Base-by-base conservation (phyloP, 2,113 vertebrate species). In the Uria lomvia region DNA sequence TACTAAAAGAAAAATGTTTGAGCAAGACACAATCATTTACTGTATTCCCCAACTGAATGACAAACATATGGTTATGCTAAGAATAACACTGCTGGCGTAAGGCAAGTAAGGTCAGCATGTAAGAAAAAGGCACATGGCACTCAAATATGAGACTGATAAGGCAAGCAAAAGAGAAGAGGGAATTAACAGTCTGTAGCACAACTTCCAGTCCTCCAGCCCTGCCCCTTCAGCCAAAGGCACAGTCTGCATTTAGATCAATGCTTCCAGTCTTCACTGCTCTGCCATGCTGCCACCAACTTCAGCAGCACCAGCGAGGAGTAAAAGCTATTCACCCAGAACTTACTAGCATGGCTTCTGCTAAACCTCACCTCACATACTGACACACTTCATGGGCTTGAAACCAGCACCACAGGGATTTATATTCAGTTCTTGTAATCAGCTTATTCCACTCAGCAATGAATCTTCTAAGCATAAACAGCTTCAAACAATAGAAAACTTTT, bases 1-100 rank as follows among this genome's bases (percentile, higher is more conserved):
- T 88, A 94, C 99, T 99, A 95, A 29, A 98, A 97, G 2, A 36
- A 95, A 88, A 93, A 92, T 2, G 14, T 78, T 92, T 47, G 21
- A 90, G 78, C 16, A 86, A 14, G 2, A 71, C 26, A 49, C 29
- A 85, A 23, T 47, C 26, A 94, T 60, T 88, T 74, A 17, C 55
- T 73, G 27, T 49, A 38, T 32, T 75, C 22, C 49, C 49, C 36
- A 67, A 47, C 27, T 70, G 47, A 84, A 90, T 32, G 34, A 73
- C n/a, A 88, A 90, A 92, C 27, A 66, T 16, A 18, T 11, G 23
- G 26, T 34, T 56, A 87, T 6, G 24, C 42, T 38, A 60, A 77
- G 30, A 88, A 78, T 21, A 70, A 65, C 6, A 38, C 12, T 1
- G 1, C 16, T 56, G 49, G 27, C 22, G 20, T 8, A 80, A 66